Percentiles rank a stretch among this genome's conserved stretches.
Evolutionary conservation across 53 echinoderm and acorn worm genomes (phyloP).

Genomic region (Actinopyga echinites): DNA sequence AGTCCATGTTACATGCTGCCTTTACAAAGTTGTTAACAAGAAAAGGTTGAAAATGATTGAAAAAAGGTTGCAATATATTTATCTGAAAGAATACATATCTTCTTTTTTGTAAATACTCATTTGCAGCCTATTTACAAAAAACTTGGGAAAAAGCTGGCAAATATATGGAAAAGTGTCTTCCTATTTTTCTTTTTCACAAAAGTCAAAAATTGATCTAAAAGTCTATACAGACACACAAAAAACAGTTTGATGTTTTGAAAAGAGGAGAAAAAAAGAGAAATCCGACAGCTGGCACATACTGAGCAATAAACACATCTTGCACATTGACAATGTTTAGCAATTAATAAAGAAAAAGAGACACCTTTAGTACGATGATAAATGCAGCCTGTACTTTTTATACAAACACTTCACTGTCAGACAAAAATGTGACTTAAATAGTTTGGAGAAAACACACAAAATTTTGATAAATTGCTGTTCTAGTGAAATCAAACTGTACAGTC

Average conservation of each 20-base stretch:
- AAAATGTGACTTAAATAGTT: conserved; percentile 20
- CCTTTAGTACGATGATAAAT: no score
- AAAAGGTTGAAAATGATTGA: background rate
- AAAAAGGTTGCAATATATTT: conserved; percentile 36
- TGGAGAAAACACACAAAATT: conserved; percentile 13
- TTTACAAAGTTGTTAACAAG: background rate
- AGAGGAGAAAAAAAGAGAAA: background rate
- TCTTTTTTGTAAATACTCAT: conserved; percentile 26
- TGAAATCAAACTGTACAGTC: conserved; percentile 4
- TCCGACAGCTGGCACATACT: conserved; percentile 21
- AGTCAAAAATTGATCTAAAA: conserved; percentile 16
- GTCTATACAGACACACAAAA: conserved; percentile 6
- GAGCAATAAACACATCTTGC: conserved; percentile 27
- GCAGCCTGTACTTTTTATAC: background rate
- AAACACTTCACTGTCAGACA: background rate
- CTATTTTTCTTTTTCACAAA: conserved; percentile 19
- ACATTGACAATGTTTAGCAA: conserved; percentile 10
- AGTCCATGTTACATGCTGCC: conserved; percentile 3
- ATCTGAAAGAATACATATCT: conserved; percentile 32
- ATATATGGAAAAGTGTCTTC: conserved; percentile 24
- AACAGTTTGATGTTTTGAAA: background rate
- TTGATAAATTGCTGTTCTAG: conserved; percentile 22
- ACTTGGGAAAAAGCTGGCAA: conserved; percentile 38
- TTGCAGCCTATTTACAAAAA: conserved; percentile 40
- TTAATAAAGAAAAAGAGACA: background rate